These are phyloP conservation scores for Chaetodon trifasciatus DNA, from an alignment of 2,797 vertebrate species.

Conservation along the genomic window DNA sequence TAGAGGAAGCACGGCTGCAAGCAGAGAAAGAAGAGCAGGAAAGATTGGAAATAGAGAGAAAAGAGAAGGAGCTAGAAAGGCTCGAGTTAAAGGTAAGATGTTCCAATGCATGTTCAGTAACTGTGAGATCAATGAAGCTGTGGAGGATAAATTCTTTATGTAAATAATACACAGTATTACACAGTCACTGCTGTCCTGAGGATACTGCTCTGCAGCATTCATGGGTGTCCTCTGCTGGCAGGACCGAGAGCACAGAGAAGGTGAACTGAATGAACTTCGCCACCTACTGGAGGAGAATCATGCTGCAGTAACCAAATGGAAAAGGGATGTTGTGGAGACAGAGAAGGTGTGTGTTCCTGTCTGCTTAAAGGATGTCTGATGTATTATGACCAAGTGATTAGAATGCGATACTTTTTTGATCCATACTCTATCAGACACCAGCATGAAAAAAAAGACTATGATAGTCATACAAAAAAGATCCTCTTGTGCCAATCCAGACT, in stretches of 20 bases:
- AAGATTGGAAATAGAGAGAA: conserved; percentile 83
- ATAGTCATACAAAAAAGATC: background rate
- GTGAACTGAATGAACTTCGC: conserved; percentile 87
- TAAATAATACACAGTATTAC: background rate
- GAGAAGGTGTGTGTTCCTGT: conserved; percentile 80
- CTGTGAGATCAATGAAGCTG: background rate
- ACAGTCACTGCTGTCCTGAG: background rate
- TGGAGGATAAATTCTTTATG: background rate
- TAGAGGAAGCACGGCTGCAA: conserved; percentile 87
- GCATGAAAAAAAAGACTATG: background rate
- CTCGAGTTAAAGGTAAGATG: conserved; percentile 88
- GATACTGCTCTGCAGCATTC: background rate
- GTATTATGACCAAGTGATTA: background rate
- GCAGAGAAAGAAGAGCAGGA: conserved; percentile 86
- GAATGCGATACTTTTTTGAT: background rate
- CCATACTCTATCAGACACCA: background rate
- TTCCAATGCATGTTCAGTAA: background rate
- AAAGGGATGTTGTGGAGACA: conserved; percentile 71
- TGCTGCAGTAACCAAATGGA: conserved; percentile 81
- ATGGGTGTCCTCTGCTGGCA: conserved; percentile 60
- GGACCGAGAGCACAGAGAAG: conserved; percentile 84
- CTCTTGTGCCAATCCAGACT: background rate
- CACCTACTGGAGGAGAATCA: conserved; percentile 87
- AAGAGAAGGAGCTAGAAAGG: conserved; percentile 77
- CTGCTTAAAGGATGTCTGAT: background rate